Conservation (phyloP, 2,113 vertebrate genomes). For the Talpa occidentalis region DNA sequence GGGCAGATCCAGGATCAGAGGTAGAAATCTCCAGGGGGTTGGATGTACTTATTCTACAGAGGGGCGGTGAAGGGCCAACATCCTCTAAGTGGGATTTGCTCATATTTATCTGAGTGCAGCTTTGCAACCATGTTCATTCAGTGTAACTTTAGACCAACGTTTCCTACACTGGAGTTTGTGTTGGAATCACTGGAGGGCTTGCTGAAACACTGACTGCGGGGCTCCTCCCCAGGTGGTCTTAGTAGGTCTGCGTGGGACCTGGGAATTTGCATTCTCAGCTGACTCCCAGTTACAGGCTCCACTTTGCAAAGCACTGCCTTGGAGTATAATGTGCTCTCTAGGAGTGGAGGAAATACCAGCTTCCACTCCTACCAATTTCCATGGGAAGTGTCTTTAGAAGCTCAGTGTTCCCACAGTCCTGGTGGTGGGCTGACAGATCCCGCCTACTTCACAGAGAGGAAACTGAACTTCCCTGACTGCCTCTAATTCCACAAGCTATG, state of each 20-base stretch:
- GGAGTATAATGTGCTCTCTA: not conserved
- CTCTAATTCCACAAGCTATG: not conserved
- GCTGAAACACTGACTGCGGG: not conserved
- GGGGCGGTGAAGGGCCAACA: not conserved
- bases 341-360: not conserved
- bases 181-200: not conserved
- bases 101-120: not conserved
- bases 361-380: not conserved
- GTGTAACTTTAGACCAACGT: not conserved
- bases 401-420: not conserved
- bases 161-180: not conserved
- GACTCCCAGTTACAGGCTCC: not conserved
- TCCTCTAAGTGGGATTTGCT: not conserved
- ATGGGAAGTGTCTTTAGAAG: not conserved
- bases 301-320: not conserved
- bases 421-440: not conserved
- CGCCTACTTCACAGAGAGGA: not conserved
- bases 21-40: not conserved
- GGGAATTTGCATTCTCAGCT: not conserved
- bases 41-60: not conserved
- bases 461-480: not conserved
- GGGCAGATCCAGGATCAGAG: not conserved
- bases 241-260: not conserved
- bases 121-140: not conserved
- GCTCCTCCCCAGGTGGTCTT: not conserved